Evolutionary conservation across 1,140 invertebrate genomes (phyloP).

Genomic region (Centruroides sculpturatus): DNA sequence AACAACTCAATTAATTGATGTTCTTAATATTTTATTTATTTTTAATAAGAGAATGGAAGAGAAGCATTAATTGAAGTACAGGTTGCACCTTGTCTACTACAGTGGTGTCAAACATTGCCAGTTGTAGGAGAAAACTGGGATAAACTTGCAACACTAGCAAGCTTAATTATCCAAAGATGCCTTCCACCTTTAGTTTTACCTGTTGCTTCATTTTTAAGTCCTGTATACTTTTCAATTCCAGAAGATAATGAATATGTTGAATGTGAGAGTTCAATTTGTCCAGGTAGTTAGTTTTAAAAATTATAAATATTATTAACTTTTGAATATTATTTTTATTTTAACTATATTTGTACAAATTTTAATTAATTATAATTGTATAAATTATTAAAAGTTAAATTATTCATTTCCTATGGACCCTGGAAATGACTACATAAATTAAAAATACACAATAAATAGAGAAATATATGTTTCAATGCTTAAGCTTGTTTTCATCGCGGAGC

Average conservation of each 20-base stretch:
- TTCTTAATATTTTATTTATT: not conserved
- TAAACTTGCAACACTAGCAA: slow-evolving; percentile 6
- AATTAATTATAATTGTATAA: too few species aligned
- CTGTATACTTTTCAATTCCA: slow-evolving; percentile 14
- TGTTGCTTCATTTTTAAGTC: slow-evolving; percentile 5
- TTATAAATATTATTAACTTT: slow-evolving; percentile 5
- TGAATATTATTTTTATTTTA: too few species aligned
- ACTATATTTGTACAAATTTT: too few species aligned
- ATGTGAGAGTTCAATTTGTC: not conserved
- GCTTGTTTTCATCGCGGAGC: too few species aligned
- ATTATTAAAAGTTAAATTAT: too few species aligned
- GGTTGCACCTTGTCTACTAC: slow-evolving; percentile 5
- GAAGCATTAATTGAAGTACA: slow-evolving; percentile 8
- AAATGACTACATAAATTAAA: too few species aligned
- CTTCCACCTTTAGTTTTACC: slow-evolving; percentile 11
- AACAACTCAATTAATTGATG: too few species aligned
- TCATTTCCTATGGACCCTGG: too few species aligned
- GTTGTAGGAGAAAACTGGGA: slow-evolving; percentile 6
- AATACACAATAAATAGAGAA: too few species aligned
- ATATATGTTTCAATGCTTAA: too few species aligned
- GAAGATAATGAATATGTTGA: slow-evolving; percentile 3
- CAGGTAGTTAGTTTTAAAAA: slow-evolving; percentile 10
- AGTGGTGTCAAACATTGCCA: slow-evolving; percentile 6
- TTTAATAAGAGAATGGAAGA: slow-evolving; percentile 9
- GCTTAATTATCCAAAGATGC: slow-evolving; percentile 15